Conservation (phyloP, 1,140 invertebrate genomes). For the Adoxophyes honmai region DNA sequence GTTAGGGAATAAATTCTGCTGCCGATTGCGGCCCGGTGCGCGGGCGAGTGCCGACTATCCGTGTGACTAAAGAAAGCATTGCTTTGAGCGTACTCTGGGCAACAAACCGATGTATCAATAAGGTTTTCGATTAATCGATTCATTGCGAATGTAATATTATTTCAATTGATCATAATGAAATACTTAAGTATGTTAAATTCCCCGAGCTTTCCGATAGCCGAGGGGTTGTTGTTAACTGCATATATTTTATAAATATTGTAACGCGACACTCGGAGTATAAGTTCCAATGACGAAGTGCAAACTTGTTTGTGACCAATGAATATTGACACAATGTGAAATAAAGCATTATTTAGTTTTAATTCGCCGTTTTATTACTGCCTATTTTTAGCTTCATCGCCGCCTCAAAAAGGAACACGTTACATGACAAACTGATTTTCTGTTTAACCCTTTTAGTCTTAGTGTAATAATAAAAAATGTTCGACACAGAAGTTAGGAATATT, state of each 20-base stretch:
- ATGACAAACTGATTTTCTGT: too few relatives aligned
- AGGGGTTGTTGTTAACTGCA: constrained; percentile 63
- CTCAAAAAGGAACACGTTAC: too few relatives aligned
- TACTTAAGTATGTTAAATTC: neutral
- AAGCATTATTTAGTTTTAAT: constrained; percentile 73
- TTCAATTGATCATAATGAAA: too few relatives aligned
- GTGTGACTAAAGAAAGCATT: neutral
- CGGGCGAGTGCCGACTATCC: constrained; percentile 32
- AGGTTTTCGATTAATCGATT: too few relatives aligned
- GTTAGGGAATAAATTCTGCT: constrained; percentile 58
- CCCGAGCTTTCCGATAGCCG: constrained; percentile 16
- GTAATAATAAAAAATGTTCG: too few relatives aligned
- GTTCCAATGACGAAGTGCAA: constrained; percentile 55
- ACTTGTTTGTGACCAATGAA: constrained; percentile 67
- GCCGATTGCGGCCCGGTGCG: constrained; percentile 45
- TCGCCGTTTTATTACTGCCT: neutral
- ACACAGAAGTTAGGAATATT: too few relatives aligned
- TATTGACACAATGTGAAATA: constrained; percentile 72
- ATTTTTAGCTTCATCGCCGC: too few relatives aligned
- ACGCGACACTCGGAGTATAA: constrained; percentile 43
- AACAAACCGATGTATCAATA: too few relatives aligned
- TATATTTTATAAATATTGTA: constrained; percentile 66
- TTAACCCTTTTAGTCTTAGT: too few relatives aligned
- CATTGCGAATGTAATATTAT: too few relatives aligned
- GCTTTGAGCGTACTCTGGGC: constrained; percentile 9